Conservation (phyloP, 2,888 invertebrate genomes). For the Pinctada fucata region DNA sequence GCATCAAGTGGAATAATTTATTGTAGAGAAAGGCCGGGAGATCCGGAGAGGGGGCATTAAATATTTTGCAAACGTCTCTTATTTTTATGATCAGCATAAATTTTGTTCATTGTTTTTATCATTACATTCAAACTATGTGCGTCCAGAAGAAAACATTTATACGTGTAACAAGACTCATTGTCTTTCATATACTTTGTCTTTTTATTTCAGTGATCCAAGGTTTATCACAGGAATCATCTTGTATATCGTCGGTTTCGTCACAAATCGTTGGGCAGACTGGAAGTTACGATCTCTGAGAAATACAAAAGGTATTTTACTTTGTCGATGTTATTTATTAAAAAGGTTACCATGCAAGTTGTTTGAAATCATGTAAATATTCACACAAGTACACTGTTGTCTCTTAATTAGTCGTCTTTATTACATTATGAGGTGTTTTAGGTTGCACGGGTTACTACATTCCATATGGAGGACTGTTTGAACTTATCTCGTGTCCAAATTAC, state of each 20-base stretch:
- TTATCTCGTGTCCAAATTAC: slow-evolving; percentile 66
- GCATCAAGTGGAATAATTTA: too few relatives aligned
- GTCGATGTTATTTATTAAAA: not conserved
- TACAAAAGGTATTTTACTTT: slow-evolving; percentile 31
- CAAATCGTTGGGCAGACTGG: slow-evolving; percentile 64
- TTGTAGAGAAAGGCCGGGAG: too few relatives aligned
- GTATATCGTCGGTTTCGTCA: slow-evolving; percentile 58
- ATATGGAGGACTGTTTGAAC: slow-evolving; percentile 63
- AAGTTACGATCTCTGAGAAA: slow-evolving; percentile 57
- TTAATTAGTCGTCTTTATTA: too few relatives aligned
- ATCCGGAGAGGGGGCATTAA: too few relatives aligned
- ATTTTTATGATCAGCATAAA: too few relatives aligned
- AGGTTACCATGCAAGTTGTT: not conserved
- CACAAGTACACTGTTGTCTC: too few relatives aligned
- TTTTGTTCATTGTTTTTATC: too few relatives aligned
- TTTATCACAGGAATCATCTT: slow-evolving; percentile 60
- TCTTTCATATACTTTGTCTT: too few relatives aligned
- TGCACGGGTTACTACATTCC: slow-evolving; percentile 63
- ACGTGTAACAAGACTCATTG: too few relatives aligned
- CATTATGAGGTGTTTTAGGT: slow-evolving; percentile 43
- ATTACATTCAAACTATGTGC: too few relatives aligned
- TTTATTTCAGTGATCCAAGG: slow-evolving; percentile 61
- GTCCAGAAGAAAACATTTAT: too few relatives aligned
- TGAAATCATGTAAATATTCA: not conserved
- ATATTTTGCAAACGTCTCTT: too few relatives aligned